Evolutionary conservation across 2,888 invertebrate species (phyloP).

Genomic region (Eupithecia insigniata): DNA sequence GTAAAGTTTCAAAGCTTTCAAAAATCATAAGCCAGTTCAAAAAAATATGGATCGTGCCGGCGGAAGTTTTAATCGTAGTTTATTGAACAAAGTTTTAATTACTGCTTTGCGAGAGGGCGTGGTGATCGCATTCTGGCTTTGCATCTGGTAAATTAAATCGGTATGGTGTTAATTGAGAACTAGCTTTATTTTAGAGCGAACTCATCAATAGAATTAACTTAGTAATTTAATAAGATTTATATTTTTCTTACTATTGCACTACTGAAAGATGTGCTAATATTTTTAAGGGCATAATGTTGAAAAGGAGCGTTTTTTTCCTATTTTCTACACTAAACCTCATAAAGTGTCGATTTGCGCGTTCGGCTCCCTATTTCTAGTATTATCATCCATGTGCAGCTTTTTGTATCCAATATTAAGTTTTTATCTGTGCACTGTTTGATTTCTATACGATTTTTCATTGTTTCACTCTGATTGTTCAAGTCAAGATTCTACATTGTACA

Average conservation of each 20-base stretch:
- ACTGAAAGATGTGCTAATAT: not conserved
- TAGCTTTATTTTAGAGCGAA: not conserved
- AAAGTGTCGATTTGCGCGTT: not conserved
- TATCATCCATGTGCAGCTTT: not conserved
- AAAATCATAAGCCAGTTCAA: slow-evolving; percentile 48
- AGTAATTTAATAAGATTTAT: too few relatives aligned
- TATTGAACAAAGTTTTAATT: slow-evolving; percentile 68
- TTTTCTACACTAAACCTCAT: not conserved
- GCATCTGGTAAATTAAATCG: slow-evolving; percentile 42
- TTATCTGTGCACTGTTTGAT: not conserved
- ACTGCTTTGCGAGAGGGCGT: slow-evolving; percentile 51
- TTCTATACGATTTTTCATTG: not conserved
- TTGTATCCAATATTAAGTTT: too few relatives aligned
- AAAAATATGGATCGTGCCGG: slow-evolving; percentile 49
- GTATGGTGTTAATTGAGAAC: not conserved
- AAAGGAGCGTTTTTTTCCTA: not conserved
- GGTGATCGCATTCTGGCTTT: slow-evolving; percentile 54
- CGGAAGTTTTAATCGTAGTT: slow-evolving; percentile 65
- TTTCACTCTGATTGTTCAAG: not conserved
- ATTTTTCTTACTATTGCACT: not conserved
- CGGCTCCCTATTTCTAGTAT: too few relatives aligned
- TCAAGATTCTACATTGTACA: too few relatives aligned
- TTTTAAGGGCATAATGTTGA: not conserved
- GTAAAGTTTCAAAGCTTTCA: slow-evolving; percentile 33
- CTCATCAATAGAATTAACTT: too few relatives aligned